Evolutionary conservation across 2,113 vertebrate species (phyloP), one percentile per base, ranked within the genome.

Genomic region (Pelobates fuscus): DNA sequence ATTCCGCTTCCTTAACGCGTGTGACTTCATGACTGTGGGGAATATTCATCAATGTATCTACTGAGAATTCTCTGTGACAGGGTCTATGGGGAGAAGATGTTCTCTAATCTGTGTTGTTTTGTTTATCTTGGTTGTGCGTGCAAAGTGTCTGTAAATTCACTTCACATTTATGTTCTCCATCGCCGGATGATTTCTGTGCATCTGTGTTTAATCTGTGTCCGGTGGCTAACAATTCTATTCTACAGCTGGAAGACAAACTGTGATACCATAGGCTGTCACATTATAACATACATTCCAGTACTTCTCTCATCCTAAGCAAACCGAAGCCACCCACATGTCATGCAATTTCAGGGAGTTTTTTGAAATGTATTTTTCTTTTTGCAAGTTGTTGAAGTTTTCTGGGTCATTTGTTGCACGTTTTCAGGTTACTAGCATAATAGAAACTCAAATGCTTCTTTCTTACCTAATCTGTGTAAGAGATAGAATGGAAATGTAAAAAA

Each of bases 181-280:
- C 60, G 5, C 20, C 61, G 67, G 57, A 46, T 73, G 18, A 68
- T 76, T 78, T 80, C 65, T 65, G 27, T 37, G 41, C 54, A 67
- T 79, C 79, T 81, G 24, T 66, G 55, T 78, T 79, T 67, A 26
- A 70, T 80, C 77, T 66, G 8, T 59, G 60, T 71, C 70, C 74
- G 60, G 41, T 67, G 55, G 78, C 70, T 79, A 60, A 21, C n/a
- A 25, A 41, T 26, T 57, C 23, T 27, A 55, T 64, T 60, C 29
- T 78, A 78, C 70, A 20, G 72, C 68, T 2, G 1, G n/a, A 55
- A 43, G 15, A 78, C 44, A 14, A 26, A 44, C 67, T 43, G 14
- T 52, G 46, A 59, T 64, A 25, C 1, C 69, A 54, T 71, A 77
- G 71, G 44, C 59, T 76, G 2, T 81, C 25, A 0, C 8, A 8